Evolutionary conservation across 2,797 vertebrate species (phyloP).

Genomic region (Hapalemur alaotrensis): DNA sequence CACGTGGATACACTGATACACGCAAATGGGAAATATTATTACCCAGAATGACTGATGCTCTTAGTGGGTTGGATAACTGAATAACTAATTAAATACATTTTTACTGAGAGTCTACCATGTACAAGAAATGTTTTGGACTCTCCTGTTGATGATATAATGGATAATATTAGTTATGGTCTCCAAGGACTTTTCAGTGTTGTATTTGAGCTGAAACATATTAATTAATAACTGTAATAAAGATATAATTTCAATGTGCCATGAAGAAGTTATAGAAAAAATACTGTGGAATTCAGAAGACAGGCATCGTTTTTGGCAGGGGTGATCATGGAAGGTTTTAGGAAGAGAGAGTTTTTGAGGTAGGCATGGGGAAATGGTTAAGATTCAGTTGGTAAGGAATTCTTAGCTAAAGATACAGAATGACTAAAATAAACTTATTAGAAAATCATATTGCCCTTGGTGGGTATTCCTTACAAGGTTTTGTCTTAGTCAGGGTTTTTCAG

Average conservation of each 20-base stretch:
- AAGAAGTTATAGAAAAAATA: background rate
- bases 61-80: background rate
- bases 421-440: background rate
- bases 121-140: background rate
- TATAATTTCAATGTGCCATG: background rate
- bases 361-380: background rate
- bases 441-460: background rate
- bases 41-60: background rate
- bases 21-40: background rate
- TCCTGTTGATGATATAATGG: background rate
- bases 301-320: background rate
- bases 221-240: background rate
- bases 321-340: background rate
- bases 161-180: background rate
- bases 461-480: background rate
- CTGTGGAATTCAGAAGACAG: background rate
- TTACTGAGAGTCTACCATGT: background rate
- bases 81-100: background rate
- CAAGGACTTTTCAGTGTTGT: background rate
- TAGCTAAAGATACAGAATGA: background rate
- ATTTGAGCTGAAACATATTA: background rate
- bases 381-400: background rate
- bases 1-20: background rate
- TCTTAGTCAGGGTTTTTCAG: background rate
- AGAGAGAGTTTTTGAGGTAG: constrained; percentile 1